Percentiles rank a stretch among this genome's conserved stretches.
phyloP scores from a whole-genome alignment of 2,113 vertebrate species.

The Psilopogon haemacephalus region DNA sequence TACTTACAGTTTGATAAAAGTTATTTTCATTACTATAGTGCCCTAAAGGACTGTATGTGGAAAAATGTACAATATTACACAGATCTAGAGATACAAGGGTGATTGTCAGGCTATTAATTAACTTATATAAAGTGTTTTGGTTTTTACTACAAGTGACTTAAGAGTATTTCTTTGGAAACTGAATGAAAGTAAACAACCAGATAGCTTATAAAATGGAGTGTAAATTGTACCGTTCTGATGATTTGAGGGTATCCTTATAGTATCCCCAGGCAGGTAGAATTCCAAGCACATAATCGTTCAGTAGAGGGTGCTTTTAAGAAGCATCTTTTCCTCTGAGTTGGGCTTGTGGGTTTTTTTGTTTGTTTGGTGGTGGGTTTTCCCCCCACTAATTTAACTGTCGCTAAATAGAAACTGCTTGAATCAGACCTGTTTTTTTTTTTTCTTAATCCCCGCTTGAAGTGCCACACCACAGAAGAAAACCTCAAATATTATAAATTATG shows the following conservation, averaged over 20 bases:
- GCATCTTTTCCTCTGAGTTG: neutral
- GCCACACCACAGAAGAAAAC: neutral
- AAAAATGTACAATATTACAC: constrained; percentile 8
- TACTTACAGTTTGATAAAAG: constrained; percentile 19
- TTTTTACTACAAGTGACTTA: neutral
- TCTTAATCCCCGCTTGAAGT: neutral
- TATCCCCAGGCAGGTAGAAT: neutral
- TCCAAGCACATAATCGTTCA: neutral
- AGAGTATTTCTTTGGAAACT: constrained; percentile 7
- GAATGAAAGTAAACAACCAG: neutral
- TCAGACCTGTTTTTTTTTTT: neutral
- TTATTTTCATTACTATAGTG: constrained; percentile 32
- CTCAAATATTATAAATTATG: neutral
- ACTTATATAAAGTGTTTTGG: neutral
- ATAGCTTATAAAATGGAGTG: neutral
- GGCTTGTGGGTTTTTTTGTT: neutral
- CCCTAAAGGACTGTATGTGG: constrained; percentile 6
- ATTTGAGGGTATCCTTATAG: neutral
- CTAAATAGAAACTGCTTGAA: neutral
- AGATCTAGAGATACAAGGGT: neutral
- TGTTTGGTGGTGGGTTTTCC: neutral
- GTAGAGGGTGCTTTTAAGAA: neutral
- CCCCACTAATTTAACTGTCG: neutral
- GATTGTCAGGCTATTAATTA: neutral
- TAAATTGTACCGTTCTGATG: neutral